Percentiles rank a stretch among this genome's conserved stretches.
These are phyloP conservation scores for Nemopilema nomurai DNA, from an alignment of 30 jellyfish, hydroid and myxozoan genomes.

Conservation along the genomic window DNA sequence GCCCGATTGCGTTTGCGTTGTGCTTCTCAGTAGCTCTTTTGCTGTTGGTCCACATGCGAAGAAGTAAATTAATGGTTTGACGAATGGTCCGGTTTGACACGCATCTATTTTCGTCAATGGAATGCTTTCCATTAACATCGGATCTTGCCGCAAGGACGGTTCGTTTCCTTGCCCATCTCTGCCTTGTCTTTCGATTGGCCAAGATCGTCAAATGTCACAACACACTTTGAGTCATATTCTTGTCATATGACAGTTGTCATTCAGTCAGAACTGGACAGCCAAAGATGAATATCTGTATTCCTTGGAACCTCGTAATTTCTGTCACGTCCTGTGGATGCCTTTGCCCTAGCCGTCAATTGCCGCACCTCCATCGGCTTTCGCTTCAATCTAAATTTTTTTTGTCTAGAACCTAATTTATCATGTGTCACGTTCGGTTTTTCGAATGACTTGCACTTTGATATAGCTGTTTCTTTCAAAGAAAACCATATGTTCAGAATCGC, in stretches of 20 bases:
- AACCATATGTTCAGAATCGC: background rate
- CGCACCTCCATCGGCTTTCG: constrained; percentile 9
- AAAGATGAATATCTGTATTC: background rate
- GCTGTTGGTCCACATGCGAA: background rate
- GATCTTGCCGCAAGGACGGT: background rate
- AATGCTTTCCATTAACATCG: background rate
- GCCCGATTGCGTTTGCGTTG: no score
- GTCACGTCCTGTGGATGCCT: constrained; percentile 12
- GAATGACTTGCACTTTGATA: background rate
- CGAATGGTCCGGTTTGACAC: background rate
- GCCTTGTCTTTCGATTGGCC: background rate
- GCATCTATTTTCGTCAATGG: background rate
- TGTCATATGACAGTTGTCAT: background rate
- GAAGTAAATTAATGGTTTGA: background rate
- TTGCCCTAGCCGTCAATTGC: constrained; percentile 10
- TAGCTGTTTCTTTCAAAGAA: background rate
- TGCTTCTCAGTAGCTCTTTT: no score
- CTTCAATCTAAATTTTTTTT: background rate
- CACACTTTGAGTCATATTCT: background rate
- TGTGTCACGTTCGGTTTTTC: background rate
- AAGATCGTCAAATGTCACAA: background rate
- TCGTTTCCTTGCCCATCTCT: background rate
- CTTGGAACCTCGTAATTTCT: constrained; percentile 37
- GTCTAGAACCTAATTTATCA: constrained; percentile 53
- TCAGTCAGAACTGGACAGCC: background rate